Base-by-base conservation (phyloP, 2,797 vertebrate species). In the Passerculus sandwichensis region DNA sequence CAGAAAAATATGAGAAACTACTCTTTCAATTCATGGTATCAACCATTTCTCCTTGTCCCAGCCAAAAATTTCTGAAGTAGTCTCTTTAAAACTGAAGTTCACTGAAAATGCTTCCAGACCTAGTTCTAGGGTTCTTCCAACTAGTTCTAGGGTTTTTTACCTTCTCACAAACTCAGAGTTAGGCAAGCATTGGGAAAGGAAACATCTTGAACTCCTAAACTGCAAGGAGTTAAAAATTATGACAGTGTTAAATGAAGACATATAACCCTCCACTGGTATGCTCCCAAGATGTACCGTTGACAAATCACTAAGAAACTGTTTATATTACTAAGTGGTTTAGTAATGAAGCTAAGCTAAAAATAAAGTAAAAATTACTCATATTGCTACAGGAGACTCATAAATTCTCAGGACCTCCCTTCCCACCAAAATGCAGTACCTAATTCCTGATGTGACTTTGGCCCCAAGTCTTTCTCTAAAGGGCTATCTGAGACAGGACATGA, bases 321-420 rank as follows among this genome's bases (percentile, higher is more conserved):
- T 29, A 27, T 60, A 47, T 81, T 75, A 69, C 50, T 48, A 86
- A 81, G n/a, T 27, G 18, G 32, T 53, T 89, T 34, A 80, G 64
- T 72, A 85, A 93, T 5, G 2, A 91, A 84, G 44, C 70, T 62
- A 81, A 91, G 70, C 45, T 91, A 86, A 88, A 96, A 86, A 75
- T 74, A 90, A 90, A 53, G 59, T 56, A 82, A 72, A 79, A 89
- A 82, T 70, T 30, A 82, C 44, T 92, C 77, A 38, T 56, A 38
- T 21, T 25, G 30, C 75, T 73, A 44, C 25, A 72, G 45, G 10
- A 87, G 36, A 44, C 40, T 15, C 26, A 40, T 17, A 45, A 78
- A 76, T 59, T 60, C 36, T 71, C 17, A 50, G 17, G 42, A 42
- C 4, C 30, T 51, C 10, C 13, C 21, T 69, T 67, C 47, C 42